Conservation (phyloP, 2,888 invertebrate species). For the Trimorus sp. region DNA sequence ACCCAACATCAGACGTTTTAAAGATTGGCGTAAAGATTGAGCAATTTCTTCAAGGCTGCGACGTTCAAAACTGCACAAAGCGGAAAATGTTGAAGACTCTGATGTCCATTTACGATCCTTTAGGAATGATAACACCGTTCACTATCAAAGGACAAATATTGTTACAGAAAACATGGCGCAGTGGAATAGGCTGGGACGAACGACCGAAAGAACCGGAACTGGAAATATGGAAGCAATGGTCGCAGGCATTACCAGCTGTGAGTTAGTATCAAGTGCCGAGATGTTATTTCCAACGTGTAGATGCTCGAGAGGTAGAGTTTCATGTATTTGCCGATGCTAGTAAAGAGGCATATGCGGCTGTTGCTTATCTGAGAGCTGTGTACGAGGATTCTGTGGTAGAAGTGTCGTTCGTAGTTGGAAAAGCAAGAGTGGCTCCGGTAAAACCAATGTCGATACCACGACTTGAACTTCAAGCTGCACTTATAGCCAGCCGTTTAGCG, state of each 20-base stretch:
- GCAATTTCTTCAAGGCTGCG: neutral
- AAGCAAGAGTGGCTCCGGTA: conserved; percentile 27
- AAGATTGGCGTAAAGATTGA: neutral
- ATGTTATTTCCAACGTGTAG: neutral
- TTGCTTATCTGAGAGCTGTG: conserved; percentile 1
- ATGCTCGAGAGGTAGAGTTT: neutral
- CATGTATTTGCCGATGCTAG: conserved; percentile 25
- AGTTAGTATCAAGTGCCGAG: conserved; percentile 11
- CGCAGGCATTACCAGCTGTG: neutral
- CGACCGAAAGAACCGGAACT: neutral
- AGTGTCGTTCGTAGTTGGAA: conserved; percentile 17
- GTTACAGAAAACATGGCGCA: conserved; percentile 68
- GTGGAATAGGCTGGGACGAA: conserved; percentile 5
- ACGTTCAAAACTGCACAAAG: conserved; percentile 17
- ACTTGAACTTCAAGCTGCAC: conserved; percentile 26
- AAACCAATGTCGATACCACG: conserved; percentile 32
- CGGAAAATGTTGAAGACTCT: conserved; percentile 54
- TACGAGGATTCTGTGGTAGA: neutral
- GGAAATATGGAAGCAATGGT: conserved; percentile 10
- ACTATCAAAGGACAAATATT: conserved; percentile 67
- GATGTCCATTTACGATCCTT: conserved; percentile 73
- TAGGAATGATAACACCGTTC: conserved; percentile 68
- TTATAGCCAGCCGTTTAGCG: conserved; percentile 17
- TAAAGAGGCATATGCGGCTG: conserved; percentile 10
- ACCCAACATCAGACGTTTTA: neutral